Conservation (phyloP, 1,140 invertebrate genomes). For the Drosophila watanabei region DNA sequence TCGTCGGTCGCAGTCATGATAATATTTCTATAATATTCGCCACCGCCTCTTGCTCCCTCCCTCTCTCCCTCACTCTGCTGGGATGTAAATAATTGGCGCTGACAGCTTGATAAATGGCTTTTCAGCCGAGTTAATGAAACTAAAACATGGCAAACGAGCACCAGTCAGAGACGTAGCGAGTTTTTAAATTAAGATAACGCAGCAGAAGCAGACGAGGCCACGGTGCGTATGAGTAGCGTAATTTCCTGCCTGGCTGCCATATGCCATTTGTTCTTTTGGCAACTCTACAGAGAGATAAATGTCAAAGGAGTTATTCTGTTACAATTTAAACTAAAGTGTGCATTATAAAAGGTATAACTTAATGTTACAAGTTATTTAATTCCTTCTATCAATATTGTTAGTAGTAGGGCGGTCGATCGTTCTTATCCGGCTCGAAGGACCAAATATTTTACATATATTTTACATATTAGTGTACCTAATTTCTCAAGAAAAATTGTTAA, state of each 20-base stretch:
- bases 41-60: neutral
- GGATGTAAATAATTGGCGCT: slow-evolving; percentile 77
- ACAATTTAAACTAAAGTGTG: neutral
- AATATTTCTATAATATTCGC: slow-evolving; percentile 70
- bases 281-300: neutral
- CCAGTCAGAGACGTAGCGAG: slow-evolving; percentile 18
- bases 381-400: neutral
- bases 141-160: slow-evolving; percentile 69
- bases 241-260: slow-evolving; percentile 68
- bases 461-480: too few relatives aligned
- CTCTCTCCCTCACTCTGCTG: neutral
- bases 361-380: too few relatives aligned
- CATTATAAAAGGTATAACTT: neutral
- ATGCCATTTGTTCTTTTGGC: slow-evolving; percentile 38
- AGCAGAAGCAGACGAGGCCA: slow-evolving; percentile 47
- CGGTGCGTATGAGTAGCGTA: slow-evolving; percentile 77
- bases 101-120: slow-evolving; percentile 81
- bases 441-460: too few relatives aligned
- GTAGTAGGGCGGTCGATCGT: too few relatives aligned
- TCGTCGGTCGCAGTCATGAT: slow-evolving; percentile 27
- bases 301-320: neutral
- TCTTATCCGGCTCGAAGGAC: too few relatives aligned
- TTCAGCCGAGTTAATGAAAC: slow-evolving; percentile 78
- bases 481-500: too few relatives aligned
- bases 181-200: slow-evolving; percentile 82